Percentiles rank a stretch among this genome's conserved stretches.
Conservation (phyloP, 1,140 invertebrate genomes). For the Stenopsyche tienmushanensis region DNA sequence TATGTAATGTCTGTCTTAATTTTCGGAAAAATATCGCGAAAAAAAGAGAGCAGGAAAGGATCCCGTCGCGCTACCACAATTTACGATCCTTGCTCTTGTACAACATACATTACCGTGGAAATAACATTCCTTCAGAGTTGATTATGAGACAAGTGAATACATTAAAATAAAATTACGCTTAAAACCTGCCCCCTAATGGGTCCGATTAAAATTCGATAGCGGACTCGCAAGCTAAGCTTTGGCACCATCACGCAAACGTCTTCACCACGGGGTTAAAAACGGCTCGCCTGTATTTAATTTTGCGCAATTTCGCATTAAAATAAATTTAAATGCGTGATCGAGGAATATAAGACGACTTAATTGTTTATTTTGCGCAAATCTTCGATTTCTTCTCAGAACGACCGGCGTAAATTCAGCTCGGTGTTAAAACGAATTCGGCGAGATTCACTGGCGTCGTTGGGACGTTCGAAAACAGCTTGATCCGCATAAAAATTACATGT, state of each 20-base stretch:
- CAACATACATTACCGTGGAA: constrained; percentile 35
- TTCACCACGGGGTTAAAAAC: neutral
- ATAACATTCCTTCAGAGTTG: constrained; percentile 36
- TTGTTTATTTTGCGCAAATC: no score
- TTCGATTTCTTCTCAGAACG: no score
- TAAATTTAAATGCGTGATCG: no score
- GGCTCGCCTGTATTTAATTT: no score
- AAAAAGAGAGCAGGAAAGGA: neutral
- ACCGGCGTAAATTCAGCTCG: no score
- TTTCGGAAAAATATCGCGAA: neutral
- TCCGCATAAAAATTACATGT: no score
- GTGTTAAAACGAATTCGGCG: no score
- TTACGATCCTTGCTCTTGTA: constrained; percentile 30
- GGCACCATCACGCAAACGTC: constrained; percentile 28
- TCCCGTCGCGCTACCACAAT: constrained; percentile 9
- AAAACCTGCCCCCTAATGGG: constrained; percentile 40
- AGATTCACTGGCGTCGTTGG: no score
- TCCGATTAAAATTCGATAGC: constrained; percentile 41
- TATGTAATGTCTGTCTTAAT: neutral
- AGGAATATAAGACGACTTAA: no score
- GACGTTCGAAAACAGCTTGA: no score
- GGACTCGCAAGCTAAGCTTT: constrained; percentile 5
- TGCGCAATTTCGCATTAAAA: no score
- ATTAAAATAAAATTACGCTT: constrained; percentile 43
- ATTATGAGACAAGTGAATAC: constrained; percentile 41